Evolutionary conservation across 2,888 invertebrate species (phyloP).

Genomic region (Ornithoptera alexandrae): DNA sequence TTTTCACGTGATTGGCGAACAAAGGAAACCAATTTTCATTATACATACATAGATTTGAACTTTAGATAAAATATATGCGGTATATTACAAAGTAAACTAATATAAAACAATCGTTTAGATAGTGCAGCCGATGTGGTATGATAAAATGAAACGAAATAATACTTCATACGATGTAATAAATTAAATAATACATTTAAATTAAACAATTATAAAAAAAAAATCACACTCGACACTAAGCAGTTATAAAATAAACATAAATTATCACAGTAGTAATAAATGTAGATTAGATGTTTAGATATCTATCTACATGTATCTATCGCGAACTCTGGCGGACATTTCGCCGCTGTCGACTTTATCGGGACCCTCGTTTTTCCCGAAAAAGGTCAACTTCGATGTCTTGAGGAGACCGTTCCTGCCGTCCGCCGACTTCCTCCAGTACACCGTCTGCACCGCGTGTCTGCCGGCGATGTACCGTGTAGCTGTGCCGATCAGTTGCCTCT

Average conservation of each 20-base stretch:
- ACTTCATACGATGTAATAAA: not conserved
- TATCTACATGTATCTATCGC: constrained; percentile 62
- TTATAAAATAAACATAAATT: constrained; percentile 15
- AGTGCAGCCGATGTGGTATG: not conserved
- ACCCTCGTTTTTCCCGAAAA: constrained; percentile 77
- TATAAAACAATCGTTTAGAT: not conserved
- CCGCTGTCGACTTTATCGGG: constrained; percentile 67
- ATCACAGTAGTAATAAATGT: constrained; percentile 34
- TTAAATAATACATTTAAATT: constrained; percentile 2
- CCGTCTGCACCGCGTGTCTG: constrained; percentile 86
- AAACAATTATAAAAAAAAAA: constrained; percentile 17
- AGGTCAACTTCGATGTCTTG: constrained; percentile 79
- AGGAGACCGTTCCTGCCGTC: constrained; percentile 72
- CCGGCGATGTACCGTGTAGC: constrained; percentile 87
- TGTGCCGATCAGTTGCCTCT: constrained; percentile 82
- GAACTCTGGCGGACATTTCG: constrained; percentile 70
- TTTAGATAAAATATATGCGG: not conserved
- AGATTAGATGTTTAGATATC: not conserved
- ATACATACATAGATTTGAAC: not conserved
- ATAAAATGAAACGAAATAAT: not conserved
- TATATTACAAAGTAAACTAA: not conserved
- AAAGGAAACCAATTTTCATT: no score
- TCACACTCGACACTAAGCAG: constrained; percentile 21
- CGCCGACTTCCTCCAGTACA: constrained; percentile 85
- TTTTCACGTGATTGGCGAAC: no score